Conservation (phyloP, 2,797 vertebrate species). For the Toxotes lorentzi region DNA sequence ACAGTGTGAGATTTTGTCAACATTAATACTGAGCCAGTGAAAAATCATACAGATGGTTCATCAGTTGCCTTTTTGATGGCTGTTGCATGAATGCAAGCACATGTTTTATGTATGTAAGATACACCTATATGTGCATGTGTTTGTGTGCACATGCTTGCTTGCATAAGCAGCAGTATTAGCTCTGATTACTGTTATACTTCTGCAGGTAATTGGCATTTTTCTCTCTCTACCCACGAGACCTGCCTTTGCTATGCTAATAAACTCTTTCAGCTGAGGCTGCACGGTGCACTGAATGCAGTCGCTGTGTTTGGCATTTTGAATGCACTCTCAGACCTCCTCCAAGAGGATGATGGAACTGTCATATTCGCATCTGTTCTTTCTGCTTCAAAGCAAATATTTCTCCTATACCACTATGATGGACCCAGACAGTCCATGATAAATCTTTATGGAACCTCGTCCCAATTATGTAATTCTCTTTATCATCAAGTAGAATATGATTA, state of each 20-base stretch:
- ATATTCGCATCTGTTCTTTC: neutral
- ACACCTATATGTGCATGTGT: neutral
- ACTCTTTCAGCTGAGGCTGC: slow-evolving; percentile 19
- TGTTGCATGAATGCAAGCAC: neutral
- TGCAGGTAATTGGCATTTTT: slow-evolving; percentile 56
- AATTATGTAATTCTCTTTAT: slow-evolving; percentile 38
- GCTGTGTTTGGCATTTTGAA: slow-evolving; percentile 53
- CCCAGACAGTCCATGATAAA: slow-evolving; percentile 22
- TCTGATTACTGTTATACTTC: slow-evolving; percentile 44
- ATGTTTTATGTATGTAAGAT: slow-evolving; percentile 7
- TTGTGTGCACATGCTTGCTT: neutral
- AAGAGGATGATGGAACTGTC: slow-evolving; percentile 28
- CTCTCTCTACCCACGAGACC: slow-evolving; percentile 16
- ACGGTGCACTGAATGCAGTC: slow-evolving; percentile 1
- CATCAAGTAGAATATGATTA: slow-evolving; percentile 40
- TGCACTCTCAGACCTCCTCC: neutral
- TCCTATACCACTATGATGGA: neutral
- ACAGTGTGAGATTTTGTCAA: neutral
- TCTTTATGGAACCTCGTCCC: neutral
- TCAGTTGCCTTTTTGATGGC: slow-evolving; percentile 7
- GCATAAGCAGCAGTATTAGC: slow-evolving; percentile 47
- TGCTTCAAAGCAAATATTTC: slow-evolving; percentile 39
- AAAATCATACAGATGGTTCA: slow-evolving; percentile 14
- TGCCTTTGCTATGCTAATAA: slow-evolving; percentile 62
- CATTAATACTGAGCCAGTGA: slow-evolving; percentile 22